These are phyloP conservation scores for Dolichomitus sp. DNA, from an alignment of 2,888 invertebrate species.

Conservation along the genomic window DNA sequence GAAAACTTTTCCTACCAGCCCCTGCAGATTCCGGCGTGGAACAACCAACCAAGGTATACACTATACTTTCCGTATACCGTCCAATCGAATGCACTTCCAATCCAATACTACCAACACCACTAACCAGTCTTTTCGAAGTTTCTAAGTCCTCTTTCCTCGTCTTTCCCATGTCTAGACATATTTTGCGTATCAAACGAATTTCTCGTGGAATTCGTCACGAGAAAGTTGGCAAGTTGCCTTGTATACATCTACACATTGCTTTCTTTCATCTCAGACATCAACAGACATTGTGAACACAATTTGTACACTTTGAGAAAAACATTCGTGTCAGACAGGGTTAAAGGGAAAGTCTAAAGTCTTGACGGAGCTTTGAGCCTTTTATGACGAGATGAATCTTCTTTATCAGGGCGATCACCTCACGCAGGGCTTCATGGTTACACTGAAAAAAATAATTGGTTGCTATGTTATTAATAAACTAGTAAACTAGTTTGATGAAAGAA, in stretches of 20 bases:
- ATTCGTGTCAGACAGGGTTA: not conserved
- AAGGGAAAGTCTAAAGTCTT: not conserved
- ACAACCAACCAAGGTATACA: not conserved
- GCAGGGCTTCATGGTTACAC: not conserved
- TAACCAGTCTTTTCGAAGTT: not conserved
- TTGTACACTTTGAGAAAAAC: not conserved
- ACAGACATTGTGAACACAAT: conserved; percentile 7
- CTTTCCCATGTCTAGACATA: not conserved
- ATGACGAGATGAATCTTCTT: too few relatives aligned
- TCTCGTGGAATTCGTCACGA: conserved; percentile 19
- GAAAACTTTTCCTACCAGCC: not conserved
- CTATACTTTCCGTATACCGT: not conserved
- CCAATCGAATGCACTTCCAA: conserved; percentile 17
- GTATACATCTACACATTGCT: not conserved
- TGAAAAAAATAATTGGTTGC: too few relatives aligned
- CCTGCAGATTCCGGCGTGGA: not conserved
- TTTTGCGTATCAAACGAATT: conserved; percentile 54
- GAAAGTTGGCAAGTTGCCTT: conserved; percentile 40
- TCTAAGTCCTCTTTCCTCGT: conserved; percentile 11
- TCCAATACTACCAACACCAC: not conserved
- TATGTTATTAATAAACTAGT: too few relatives aligned
- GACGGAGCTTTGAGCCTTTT: not conserved
- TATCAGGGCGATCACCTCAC: not conserved
- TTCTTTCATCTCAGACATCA: conserved; percentile 14
- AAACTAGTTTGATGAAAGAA: too few relatives aligned